Conservation (phyloP, 1,140 invertebrate species). For the Bradysia coprophila region DNA sequence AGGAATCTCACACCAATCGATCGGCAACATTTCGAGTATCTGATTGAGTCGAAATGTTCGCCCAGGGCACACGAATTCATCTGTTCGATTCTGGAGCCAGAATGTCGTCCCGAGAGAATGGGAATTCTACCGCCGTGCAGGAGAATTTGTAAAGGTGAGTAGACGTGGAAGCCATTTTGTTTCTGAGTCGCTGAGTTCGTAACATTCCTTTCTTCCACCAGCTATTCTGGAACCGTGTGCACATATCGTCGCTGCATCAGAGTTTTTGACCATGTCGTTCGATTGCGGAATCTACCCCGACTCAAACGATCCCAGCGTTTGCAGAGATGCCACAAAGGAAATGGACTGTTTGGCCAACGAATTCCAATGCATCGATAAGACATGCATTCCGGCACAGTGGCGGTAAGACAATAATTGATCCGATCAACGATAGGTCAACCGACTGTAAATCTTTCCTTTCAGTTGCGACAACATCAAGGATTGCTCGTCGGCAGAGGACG, state of each 20-base stretch:
- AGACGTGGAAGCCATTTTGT: not conserved
- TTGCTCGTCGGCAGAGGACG: slow-evolving; percentile 42
- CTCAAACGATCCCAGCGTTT: slow-evolving; percentile 23
- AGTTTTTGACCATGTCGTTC: slow-evolving; percentile 31
- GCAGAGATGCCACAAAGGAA: slow-evolving; percentile 19
- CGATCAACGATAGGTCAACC: not conserved
- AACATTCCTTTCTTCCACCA: slow-evolving; percentile 8
- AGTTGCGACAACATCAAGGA: slow-evolving; percentile 46
- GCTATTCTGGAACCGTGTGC: slow-evolving; percentile 38
- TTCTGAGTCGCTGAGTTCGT: not conserved
- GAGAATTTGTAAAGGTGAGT: slow-evolving; percentile 40
- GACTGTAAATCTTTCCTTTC: not conserved
- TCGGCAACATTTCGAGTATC: slow-evolving; percentile 16
- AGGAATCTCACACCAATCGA: slow-evolving; percentile 10
- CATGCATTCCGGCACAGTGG: slow-evolving; percentile 39
- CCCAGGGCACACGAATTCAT: slow-evolving; percentile 35
- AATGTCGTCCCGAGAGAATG: slow-evolving; percentile 35
- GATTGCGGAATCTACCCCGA: slow-evolving; percentile 38
- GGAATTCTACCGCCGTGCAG: slow-evolving; percentile 36
- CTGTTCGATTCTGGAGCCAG: slow-evolving; percentile 42
- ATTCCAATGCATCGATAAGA: slow-evolving; percentile 38
- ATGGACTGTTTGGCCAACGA: slow-evolving; percentile 31
- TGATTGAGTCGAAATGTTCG: slow-evolving; percentile 40
- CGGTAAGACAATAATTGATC: slow-evolving; percentile 6
- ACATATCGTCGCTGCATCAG: slow-evolving; percentile 31